Conservation (phyloP, 2,113 vertebrate genomes). For the Anthoscopus minutus region DNA sequence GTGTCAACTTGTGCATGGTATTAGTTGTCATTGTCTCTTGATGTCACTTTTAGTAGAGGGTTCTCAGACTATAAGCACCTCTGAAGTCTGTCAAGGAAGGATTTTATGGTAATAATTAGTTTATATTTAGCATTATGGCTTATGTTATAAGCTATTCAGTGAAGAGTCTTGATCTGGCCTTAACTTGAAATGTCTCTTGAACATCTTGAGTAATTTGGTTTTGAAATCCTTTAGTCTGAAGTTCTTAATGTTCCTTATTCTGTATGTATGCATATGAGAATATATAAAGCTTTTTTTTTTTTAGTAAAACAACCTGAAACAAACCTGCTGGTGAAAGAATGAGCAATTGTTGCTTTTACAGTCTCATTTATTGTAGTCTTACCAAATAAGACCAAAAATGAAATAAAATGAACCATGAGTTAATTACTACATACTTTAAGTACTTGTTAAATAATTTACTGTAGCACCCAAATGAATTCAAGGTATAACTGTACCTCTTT, state of each 20-base stretch:
- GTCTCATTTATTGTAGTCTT: background rate
- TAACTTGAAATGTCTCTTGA: background rate
- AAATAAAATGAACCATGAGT: background rate
- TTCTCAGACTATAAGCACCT: background rate
- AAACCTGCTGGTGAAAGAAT: background rate
- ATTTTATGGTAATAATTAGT: background rate
- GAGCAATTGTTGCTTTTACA: background rate
- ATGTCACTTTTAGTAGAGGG: background rate
- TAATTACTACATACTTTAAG: background rate
- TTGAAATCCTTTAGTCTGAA: background rate
- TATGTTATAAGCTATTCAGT: background rate
- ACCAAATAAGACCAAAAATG: background rate
- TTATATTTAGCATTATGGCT: background rate
- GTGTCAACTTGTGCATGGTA: background rate
- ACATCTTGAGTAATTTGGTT: background rate
- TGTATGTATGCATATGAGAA: background rate
- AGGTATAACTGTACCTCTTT: slow-evolving; percentile 17
- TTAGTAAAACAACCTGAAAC: background rate
- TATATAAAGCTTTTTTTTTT: background rate
- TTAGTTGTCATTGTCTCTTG: background rate
- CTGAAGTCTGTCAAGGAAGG: background rate
- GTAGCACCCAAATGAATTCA: background rate
- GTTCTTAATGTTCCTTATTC: background rate
- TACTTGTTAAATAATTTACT: slow-evolving; percentile 41
- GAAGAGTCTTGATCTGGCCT: background rate